Percentiles rank a stretch among this genome's conserved stretches.
These are phyloP conservation scores for Pogonocichla stellata DNA, from an alignment of 2,113 vertebrate species.

Conservation along the genomic window DNA sequence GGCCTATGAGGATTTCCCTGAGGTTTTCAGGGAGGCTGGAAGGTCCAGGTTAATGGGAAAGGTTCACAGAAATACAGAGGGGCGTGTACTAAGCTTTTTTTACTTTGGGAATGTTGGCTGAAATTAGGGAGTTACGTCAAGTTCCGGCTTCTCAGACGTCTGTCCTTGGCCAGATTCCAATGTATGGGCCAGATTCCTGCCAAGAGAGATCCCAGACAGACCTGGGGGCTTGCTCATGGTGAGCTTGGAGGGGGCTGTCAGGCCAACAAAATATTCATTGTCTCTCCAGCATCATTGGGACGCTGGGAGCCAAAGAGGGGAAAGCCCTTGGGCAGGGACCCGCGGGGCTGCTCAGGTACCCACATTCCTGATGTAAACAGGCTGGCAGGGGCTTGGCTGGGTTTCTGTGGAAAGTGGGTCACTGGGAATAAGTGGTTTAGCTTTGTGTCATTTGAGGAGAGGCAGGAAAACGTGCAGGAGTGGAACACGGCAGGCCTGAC, in stretches of 20 bases:
- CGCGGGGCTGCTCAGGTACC: neutral
- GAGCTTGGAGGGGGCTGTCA: neutral
- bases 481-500: neutral
- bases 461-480: neutral
- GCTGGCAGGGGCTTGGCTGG: neutral
- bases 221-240: neutral
- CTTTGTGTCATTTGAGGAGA: conserved; percentile 3
- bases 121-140: neutral
- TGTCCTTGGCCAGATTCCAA: neutral
- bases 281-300: neutral
- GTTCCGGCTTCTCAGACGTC: accelerated
- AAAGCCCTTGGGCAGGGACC: neutral
- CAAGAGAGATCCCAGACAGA: neutral
- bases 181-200: neutral
- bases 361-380: neutral
- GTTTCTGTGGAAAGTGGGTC: neutral
- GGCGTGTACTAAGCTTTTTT: neutral
- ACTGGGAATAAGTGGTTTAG: conserved; percentile 2
- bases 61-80: neutral
- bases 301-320: accelerated
- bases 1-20: neutral
- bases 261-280: too few relatives aligned
- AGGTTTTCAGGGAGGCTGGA: neutral
- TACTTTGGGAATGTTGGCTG: neutral
- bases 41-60: neutral